A percentile compares a stretch with the other conserved stretches of the same genome.
phyloP scores from a whole-genome alignment of 2,113 vertebrate species.

The Erpornis zantholeuca region DNA sequence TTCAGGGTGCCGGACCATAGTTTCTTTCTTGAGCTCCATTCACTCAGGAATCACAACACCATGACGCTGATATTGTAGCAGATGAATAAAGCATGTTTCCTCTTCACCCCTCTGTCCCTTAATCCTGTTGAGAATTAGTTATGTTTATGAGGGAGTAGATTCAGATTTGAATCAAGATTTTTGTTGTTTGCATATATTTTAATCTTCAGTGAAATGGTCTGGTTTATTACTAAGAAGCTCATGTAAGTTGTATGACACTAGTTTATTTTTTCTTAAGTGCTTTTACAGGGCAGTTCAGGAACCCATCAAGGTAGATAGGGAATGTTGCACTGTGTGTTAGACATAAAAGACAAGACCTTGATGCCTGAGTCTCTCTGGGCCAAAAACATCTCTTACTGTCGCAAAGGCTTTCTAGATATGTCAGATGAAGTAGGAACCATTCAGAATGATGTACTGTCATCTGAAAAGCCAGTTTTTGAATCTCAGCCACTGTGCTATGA shows the following conservation, averaged over 20 bases:
- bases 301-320: background rate
- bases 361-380: background rate
- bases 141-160: background rate
- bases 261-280: background rate
- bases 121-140: background rate
- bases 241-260: background rate
- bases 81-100: background rate
- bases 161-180: background rate
- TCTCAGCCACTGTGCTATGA: background rate
- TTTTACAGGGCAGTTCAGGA: background rate
- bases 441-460: background rate
- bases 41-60: rapidly evolving
- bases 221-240: background rate
- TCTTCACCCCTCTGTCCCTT: background rate
- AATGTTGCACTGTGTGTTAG: background rate
- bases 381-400: background rate
- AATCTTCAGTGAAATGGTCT: background rate
- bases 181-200: background rate
- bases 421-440: background rate
- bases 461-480: background rate
- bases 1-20: rapidly evolving
- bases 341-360: background rate
- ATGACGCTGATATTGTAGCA: background rate
- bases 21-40: background rate
- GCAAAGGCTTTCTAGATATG: background rate